Evolutionary conservation across 2,797 vertebrate genomes (phyloP), one percentile per base, ranked within the genome.

Genomic region (Nasua narica): DNA sequence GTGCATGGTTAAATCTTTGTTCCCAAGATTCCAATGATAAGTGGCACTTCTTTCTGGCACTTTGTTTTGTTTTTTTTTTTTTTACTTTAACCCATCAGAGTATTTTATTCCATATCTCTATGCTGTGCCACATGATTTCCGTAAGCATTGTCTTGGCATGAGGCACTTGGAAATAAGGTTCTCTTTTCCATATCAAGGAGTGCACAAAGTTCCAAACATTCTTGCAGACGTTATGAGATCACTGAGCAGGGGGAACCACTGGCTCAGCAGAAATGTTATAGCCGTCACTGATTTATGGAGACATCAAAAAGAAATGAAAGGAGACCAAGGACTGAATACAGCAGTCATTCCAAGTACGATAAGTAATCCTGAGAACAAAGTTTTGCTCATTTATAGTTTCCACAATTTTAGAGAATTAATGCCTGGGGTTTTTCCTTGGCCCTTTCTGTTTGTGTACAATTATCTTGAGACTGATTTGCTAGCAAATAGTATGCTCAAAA

Each of bases 391-490:
- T 96, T 96, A 27, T 60, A 77, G 60, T 90, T 95, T 91, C 79
- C 27, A 72, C 67, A 97, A 50, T 97, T 98, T 97, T 96, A 96
- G 94, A 87, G 97, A 97, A 95, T 97, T 96, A 97, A 83, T 92
- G 97, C 97, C 97, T 96, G 95, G 92, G 97, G 95, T 98, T 78
- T 92, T 94, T 79, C 82, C 95, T 95, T 93, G 92, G 81, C 87
- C 97, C 89, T 77, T 98, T 96, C 78, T 98, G 97, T 94, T 97
- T 97, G 54, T 89, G 84, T 94, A 98, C 96, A 83, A 77, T 98
- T 96, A 92, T 98, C 98, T 98, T 84, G 97, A 97, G 96, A 98
- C 96, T 98, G 98, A 98, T 98, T 98, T 98, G 97, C 97, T 97
- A 97, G 98, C 95, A 98, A 98, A 98, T 98, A 96, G 96, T 90